Base-by-base conservation (phyloP, 2,888 invertebrate species). In the Mechanitis mazaeus region DNA sequence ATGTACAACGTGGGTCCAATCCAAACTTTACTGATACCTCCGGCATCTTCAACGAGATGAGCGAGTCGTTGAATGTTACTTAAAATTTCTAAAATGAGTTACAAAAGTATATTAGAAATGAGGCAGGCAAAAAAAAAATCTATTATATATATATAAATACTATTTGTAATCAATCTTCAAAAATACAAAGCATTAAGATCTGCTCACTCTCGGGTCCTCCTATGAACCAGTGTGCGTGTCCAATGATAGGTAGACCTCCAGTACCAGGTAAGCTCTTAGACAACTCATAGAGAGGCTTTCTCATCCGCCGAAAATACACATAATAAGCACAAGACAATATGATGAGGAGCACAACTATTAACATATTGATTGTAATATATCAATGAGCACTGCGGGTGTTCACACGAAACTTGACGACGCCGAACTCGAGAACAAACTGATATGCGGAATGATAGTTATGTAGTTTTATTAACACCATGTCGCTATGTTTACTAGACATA, bases 191-290 rank as follows among this genome's bases (percentile, higher is more conserved):
- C 20, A 35, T 35, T 5, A 35, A 3, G 35, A 5, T 35, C 6
- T 35, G 4, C 84, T 83, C 70, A 85, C 86, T 80, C 77, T 85
- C 84, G 42, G 86, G 81, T 0, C 84, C 84, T 45, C 86, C 85
- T 20, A 85, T 74, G 59, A 85, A 85, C 83, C 80, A 85, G 68
- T 83, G 85, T 0, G 81, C 78, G 47, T 86, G 84, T 38, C 86
- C 86, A 20, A 87, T 56, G 3, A 86, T 59, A 0, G 86, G 86
- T 2, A 85, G 68, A 6, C 69, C 67, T 2, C 82, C 85, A 6
- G 73, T 67, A 55, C 72, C 72, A 0, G 82, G 80, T 20, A 86
- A 61, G 11, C 61, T 71, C 59, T 78, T 70, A 4, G 83, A 75
- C 35, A 87, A 72, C 2, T 80, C 73, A 66, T 84, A 84, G 1